Base-by-base conservation (phyloP, 2,888 invertebrate genomes). In the Tachina grossa region DNA sequence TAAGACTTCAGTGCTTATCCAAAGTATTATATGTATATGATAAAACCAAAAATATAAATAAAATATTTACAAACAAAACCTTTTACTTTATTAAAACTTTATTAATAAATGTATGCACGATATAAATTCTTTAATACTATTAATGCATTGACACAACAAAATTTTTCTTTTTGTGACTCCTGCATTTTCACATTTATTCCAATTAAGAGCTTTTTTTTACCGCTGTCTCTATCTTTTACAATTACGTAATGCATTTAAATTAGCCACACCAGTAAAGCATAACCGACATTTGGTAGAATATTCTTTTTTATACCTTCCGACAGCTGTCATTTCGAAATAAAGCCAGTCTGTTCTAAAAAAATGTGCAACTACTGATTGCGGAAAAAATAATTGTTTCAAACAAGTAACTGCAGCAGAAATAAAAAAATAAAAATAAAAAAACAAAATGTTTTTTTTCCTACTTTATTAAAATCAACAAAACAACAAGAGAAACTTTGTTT, bases 251-350 rank as follows among this genome's bases (percentile, higher is more conserved):
- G 80, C 77, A 74, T 81, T 81, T 77, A 80, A 72, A 84, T 81
- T 81, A 76, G 66, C 61, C 72, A 51, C 81, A 53, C 45, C 61
- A 61, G 76, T 61, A 55, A 77, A 72, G 77, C 66, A 41, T 66
- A 57, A 72, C 66, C 76, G 68, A 84, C 77, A 84, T 68, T 84
- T 63, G 55, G 66, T 66, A 47, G 43, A 61, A 61, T 69, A 16
- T 63, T 71, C 8, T 71, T 80, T 72, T 83, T 84, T 75, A 66
- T 84, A 77, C 84, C 76, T 81, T 84, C 84, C 72, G 84, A 84
- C 84, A 84, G 84, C 80, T 84, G 84, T 81, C 84, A 84, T 77
- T 84, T 72, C 14, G 47, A 68, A 69, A 16, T 16, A 39, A 39
- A 53, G 59, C 68, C 16, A 43, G 41, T 45, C 39, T 10, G 43